Evolutionary conservation across 2,797 vertebrate genomes (phyloP), one percentile per base, ranked within the genome.

Genomic region (Channa striata): DNA sequence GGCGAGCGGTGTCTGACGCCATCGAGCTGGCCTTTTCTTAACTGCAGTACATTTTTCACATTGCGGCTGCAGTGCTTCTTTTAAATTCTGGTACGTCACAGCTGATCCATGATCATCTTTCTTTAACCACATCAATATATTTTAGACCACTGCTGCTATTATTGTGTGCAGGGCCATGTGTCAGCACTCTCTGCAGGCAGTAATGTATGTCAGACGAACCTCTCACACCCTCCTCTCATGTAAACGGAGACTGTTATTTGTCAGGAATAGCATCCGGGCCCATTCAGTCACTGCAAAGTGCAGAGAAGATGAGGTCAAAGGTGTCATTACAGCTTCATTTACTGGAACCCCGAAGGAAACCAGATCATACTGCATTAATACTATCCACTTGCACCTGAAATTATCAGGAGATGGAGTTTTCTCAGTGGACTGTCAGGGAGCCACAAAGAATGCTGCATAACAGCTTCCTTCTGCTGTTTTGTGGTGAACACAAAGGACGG

Each of bases 301-400:
- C 1, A 50, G 56, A 64, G 52, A 64, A 54, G 69, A 87, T 68
- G 57, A 82, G 82, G 79, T 79, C 72, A 79, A 77, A 73, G 65
- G 64, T 67, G 57, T 51, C 44, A n/a, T 78, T 61, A 57, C 33
- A 48, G 77, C 58, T 77, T 76, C 57, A 69, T 64, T 73, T n/a
- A 61, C 37, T 14, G 14, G 51, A 48, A 60, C 48, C 60, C 59
- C 11, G 49, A 59, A 75, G 73, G 34, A 80, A 72, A 78, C 71
- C 62, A 48, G 40, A 56, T 74, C 53, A 78, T 37, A 49, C 39
- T 53, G 23, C 37, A 62, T 68, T 30, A 66, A 56, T 56, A 44
- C 40, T 49, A 40, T 65, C 43, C 49, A 34, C 48, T 59, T 51
- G 54, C 64, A 71, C 46, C 61, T 65, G 61, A 65, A 68, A 58